These are phyloP conservation scores for Acrocephalus arundinaceus DNA, from an alignment of 2,113 vertebrate species.

Conservation along the genomic window DNA sequence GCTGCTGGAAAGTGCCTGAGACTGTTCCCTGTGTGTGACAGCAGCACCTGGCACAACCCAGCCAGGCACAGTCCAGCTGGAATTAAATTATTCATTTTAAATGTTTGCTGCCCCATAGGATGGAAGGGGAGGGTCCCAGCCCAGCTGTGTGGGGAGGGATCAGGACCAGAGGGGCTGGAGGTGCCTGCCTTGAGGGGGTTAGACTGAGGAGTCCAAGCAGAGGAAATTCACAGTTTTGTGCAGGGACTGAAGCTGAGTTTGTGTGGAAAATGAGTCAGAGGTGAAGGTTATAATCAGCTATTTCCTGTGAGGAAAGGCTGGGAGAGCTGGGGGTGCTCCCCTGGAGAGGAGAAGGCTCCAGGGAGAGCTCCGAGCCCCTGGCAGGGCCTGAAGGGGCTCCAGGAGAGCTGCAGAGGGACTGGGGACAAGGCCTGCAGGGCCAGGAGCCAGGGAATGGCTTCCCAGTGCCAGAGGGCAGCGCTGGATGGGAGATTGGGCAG, in stretches of 20 bases:
- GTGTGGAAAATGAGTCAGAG: neutral
- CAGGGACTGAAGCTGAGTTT: neutral
- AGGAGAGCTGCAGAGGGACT: neutral
- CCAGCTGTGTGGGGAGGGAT: neutral
- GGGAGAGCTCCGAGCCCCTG: neutral
- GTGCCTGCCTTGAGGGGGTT: neutral
- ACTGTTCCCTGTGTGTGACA: neutral
- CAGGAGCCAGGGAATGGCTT: neutral
- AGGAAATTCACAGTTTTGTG: neutral
- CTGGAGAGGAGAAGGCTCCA: neutral
- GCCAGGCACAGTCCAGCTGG: accelerated
- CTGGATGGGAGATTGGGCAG: neutral
- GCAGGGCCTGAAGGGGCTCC: neutral
- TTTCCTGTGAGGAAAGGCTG: neutral
- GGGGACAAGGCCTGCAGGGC: neutral
- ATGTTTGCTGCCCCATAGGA: accelerated
- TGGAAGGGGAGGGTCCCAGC: neutral
- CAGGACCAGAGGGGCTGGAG: accelerated
- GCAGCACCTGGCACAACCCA: neutral
- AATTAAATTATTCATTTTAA: neutral
- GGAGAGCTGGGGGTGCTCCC: neutral
- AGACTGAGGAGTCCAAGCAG: neutral
- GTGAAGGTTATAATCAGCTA: neutral
- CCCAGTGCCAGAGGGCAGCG: neutral
- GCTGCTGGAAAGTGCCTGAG: neutral